Conservation (phyloP, 23 tunicate species). For the Trididemnum nubilum region DNA sequence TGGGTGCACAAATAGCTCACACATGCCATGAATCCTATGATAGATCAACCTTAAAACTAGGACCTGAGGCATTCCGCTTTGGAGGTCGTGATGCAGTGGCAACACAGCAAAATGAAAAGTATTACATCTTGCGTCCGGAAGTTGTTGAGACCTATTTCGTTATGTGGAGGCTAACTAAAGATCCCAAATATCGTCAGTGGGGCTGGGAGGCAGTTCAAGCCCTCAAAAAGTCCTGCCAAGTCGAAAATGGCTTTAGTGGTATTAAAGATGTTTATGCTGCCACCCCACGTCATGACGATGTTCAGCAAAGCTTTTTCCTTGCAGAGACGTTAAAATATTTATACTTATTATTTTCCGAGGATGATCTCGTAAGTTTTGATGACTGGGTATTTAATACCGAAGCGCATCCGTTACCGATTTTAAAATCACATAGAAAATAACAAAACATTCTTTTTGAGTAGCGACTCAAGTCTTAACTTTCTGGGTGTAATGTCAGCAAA, state of each 20-base stretch:
- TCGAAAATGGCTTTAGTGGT: constrained; percentile 78
- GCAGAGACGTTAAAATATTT: constrained; percentile 93
- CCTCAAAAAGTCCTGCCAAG: constrained; percentile 59
- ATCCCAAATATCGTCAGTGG: constrained; percentile 92
- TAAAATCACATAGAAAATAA: not conserved
- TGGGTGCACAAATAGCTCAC: constrained; percentile 85
- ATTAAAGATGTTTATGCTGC: constrained; percentile 76
- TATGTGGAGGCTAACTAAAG: constrained; percentile 96
- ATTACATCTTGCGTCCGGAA: constrained; percentile 95
- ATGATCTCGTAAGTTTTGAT: constrained; percentile 74
- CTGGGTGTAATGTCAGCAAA: too few species aligned
- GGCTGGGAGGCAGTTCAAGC: constrained; percentile 96
- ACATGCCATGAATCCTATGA: constrained; percentile 96
- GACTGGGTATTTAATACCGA: constrained; percentile 97
- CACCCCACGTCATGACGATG: constrained; percentile 71
- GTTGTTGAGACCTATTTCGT: constrained; percentile 83
- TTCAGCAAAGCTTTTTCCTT: constrained; percentile 89
- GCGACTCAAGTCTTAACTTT: too few species aligned
- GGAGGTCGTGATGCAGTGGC: constrained; percentile 74
- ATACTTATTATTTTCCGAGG: constrained; percentile 89
- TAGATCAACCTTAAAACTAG: constrained; percentile 62
- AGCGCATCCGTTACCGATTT: constrained; percentile 91
- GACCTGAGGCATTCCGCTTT: constrained; percentile 88
- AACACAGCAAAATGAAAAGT: constrained; percentile 68
- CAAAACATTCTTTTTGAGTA: too few species aligned